Evolutionary conservation across 2,113 vertebrate genomes (phyloP).

Genomic region (Machaerirhynchus nigripectus): DNA sequence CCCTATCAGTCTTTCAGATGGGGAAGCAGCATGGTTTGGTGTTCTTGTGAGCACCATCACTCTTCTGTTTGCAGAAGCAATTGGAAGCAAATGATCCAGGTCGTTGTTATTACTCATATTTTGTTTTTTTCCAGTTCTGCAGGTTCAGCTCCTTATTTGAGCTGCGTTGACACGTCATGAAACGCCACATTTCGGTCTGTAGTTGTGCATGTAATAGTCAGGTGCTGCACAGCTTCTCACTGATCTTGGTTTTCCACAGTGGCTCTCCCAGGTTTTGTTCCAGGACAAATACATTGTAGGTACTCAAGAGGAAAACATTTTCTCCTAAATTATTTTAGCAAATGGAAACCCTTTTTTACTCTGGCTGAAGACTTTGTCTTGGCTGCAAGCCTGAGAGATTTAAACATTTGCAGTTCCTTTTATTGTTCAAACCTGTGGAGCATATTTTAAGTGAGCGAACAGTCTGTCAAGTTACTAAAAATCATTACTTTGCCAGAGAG

Average conservation of each 20-base stretch:
- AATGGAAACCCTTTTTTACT: slow-evolving; percentile 22
- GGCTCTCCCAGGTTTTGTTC: not conserved
- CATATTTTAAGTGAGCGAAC: slow-evolving; percentile 33
- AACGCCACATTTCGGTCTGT: slow-evolving; percentile 21
- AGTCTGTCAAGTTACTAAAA: slow-evolving; percentile 36
- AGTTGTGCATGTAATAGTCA: slow-evolving; percentile 34
- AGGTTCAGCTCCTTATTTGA: slow-evolving; percentile 43
- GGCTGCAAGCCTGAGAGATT: slow-evolving; percentile 61
- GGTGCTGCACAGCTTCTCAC: slow-evolving; percentile 3
- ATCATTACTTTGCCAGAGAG: slow-evolving; percentile 43
- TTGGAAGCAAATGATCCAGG: slow-evolving; percentile 48
- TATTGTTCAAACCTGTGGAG: slow-evolving; percentile 23
- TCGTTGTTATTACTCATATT: slow-evolving; percentile 40
- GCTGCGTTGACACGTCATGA: not conserved
- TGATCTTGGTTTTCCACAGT: not conserved
- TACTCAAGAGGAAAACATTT: slow-evolving; percentile 16
- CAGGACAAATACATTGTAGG: not conserved
- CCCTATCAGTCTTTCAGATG: not conserved
- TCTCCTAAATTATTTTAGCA: slow-evolving; percentile 32
- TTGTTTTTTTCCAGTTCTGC: slow-evolving; percentile 25
- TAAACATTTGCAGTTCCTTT: slow-evolving; percentile 62
- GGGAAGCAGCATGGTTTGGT: not conserved
- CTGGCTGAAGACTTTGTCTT: slow-evolving; percentile 52
- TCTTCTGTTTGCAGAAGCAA: slow-evolving; percentile 48
- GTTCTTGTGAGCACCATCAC: slow-evolving; percentile 8